Conservation (phyloP, 2,113 vertebrate species). For the Noctilio leporinus region DNA sequence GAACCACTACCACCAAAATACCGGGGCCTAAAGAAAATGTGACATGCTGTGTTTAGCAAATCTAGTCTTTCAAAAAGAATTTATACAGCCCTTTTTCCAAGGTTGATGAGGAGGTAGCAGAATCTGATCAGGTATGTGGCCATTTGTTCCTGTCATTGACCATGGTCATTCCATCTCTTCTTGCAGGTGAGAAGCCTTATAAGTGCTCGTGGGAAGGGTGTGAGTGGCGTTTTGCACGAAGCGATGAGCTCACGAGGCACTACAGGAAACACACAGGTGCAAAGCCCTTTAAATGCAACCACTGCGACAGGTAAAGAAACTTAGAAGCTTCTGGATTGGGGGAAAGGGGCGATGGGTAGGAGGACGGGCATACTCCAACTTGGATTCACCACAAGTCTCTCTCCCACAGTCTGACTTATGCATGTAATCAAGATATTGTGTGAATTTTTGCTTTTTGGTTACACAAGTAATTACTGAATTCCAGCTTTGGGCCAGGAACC, state of each 20-base stretch:
- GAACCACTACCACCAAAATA: background rate
- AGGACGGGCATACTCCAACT: background rate
- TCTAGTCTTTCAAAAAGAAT: background rate
- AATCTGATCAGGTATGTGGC: background rate
- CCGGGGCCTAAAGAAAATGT: background rate
- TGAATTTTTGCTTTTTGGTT: background rate
- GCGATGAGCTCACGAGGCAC: slow-evolving; percentile 98
- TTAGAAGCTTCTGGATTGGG: background rate
- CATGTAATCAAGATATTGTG: background rate
- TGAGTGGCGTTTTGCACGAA: slow-evolving; percentile 99
- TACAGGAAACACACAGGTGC: slow-evolving; percentile 99
- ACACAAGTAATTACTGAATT: background rate
- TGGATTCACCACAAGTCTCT: background rate
- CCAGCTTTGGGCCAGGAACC: background rate
- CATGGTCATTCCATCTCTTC: slow-evolving; percentile 57
- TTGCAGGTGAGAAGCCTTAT: slow-evolving; percentile 97
- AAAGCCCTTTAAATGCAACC: slow-evolving; percentile 99
- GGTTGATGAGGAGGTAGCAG: background rate
- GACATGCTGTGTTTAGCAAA: background rate
- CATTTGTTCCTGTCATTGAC: background rate
- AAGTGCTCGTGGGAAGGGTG: slow-evolving; percentile 99
- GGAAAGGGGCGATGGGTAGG: background rate
- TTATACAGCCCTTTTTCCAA: background rate
- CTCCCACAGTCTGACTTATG: background rate
- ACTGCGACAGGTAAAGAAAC: slow-evolving; percentile 95